Conservation (phyloP, 2,113 vertebrate genomes). For the Pterocles orientalis region DNA sequence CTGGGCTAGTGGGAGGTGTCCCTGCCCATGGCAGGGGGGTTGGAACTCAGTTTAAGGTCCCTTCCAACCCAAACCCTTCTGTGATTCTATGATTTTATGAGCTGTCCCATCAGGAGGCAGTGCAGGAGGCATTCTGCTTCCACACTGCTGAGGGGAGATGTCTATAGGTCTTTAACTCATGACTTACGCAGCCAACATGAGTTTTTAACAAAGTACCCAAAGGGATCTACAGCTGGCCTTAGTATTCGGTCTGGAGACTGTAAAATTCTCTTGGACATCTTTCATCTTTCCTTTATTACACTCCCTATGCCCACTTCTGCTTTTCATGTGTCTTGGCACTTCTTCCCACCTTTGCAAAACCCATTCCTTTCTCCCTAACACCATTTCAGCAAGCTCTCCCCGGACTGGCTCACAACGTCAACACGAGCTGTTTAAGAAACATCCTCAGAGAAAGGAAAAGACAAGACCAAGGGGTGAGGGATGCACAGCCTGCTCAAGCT, state of each 20-base stretch:
- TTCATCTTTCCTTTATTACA: not conserved
- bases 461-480: not conserved
- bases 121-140: not conserved
- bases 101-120: not conserved
- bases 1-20: no score
- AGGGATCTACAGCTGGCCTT: not conserved
- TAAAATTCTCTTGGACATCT: not conserved
- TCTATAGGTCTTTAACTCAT: not conserved
- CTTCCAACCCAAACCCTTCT: no score
- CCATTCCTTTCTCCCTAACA: not conserved
- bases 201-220: not conserved
- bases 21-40: no score
- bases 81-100: not conserved
- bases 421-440: not conserved
- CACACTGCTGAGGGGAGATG: not conserved
- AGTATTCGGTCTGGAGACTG: not conserved
- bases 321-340: not conserved
- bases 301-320: not conserved
- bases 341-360: not conserved
- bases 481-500: not conserved
- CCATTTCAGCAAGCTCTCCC: not conserved
- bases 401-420: not conserved
- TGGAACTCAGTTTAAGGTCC: no score
- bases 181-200: not conserved
- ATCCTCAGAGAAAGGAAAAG: not conserved